Conservation (phyloP, 2,113 vertebrate species). For the Monopterus albus region DNA sequence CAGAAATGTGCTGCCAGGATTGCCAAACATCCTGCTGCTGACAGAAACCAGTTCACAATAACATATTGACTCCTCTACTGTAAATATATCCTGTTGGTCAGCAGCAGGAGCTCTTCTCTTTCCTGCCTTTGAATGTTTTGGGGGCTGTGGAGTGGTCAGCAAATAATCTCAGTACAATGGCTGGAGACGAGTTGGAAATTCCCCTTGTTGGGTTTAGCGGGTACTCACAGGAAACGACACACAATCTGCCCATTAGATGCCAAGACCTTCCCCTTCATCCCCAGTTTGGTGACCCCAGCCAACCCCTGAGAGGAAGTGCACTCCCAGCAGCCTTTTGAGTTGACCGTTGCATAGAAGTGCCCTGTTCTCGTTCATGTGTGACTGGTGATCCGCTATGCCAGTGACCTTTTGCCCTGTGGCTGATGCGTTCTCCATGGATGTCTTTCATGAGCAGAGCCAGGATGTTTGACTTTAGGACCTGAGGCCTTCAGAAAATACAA, state of each 20-base stretch:
- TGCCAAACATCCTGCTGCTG: slow-evolving; percentile 76
- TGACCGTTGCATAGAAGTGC: slow-evolving; percentile 44
- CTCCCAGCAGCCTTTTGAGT: slow-evolving; percentile 52
- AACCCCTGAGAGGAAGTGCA: slow-evolving; percentile 67
- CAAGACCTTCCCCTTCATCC: slow-evolving; percentile 71
- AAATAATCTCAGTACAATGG: slow-evolving; percentile 78
- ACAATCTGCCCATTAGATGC: slow-evolving; percentile 75
- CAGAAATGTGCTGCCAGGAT: slow-evolving; percentile 53
- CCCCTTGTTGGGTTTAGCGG: slow-evolving; percentile 67
- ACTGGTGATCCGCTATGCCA: slow-evolving; percentile 23
- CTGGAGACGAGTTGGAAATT: slow-evolving; percentile 78
- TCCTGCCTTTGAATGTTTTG: slow-evolving; percentile 76
- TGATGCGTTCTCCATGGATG: slow-evolving; percentile 5
- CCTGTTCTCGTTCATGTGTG: slow-evolving; percentile 50
- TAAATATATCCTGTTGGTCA: slow-evolving; percentile 82
- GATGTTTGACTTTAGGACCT: slow-evolving; percentile 12
- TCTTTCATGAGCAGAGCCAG: slow-evolving; percentile 10
- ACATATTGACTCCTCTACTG: slow-evolving; percentile 66
- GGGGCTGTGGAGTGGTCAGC: slow-evolving; percentile 53
- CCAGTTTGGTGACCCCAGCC: slow-evolving; percentile 53
- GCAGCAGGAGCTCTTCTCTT: slow-evolving; percentile 69
- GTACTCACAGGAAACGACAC: slow-evolving; percentile 77
- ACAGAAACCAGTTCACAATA: slow-evolving; percentile 74
- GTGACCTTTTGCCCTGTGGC: slow-evolving; percentile 40
- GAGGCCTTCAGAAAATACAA: slow-evolving; percentile 5